These are phyloP conservation scores for Catostomus latipinnis DNA, from an alignment of 2,797 vertebrate species.

Conservation along the genomic window DNA sequence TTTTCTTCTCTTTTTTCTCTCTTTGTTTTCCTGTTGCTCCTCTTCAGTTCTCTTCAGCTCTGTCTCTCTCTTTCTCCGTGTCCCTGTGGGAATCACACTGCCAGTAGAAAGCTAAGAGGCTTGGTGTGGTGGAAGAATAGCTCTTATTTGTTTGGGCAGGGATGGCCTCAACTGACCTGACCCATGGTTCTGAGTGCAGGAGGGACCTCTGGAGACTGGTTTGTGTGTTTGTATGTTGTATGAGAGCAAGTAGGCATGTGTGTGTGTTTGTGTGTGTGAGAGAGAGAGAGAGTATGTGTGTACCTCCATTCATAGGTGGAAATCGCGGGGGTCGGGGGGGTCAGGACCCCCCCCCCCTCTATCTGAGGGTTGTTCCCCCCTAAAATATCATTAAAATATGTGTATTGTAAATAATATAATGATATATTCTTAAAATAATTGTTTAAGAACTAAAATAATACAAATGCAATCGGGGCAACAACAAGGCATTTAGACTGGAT, in stretches of 20 bases:
- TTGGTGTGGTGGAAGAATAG: constrained; percentile 46
- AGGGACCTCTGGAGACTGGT: constrained; percentile 51
- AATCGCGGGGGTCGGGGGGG: no score
- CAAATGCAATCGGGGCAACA: no score
- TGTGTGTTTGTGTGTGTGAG: constrained; percentile 19
- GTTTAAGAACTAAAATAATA: no score
- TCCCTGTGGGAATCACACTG: constrained; percentile 32
- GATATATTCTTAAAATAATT: no score
- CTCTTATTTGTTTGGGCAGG: constrained; percentile 57
- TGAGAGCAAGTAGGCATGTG: constrained; percentile 31
- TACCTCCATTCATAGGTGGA: constrained; percentile 4
- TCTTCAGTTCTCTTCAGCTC: constrained; percentile 31
- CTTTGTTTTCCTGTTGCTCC: constrained; percentile 37
- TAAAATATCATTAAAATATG: no score
- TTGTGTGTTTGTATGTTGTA: constrained; percentile 45
- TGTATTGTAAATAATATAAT: no score
- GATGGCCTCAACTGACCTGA: constrained; percentile 47
- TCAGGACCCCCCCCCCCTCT: no score
- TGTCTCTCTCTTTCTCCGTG: constrained; percentile 45
- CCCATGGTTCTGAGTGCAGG: constrained; percentile 38
- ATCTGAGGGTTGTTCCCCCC: no score
- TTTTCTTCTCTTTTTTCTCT: constrained; percentile 22
- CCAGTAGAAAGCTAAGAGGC: constrained; percentile 45
- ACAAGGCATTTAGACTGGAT: background rate
- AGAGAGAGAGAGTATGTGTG: constrained; percentile 22